Base-by-base conservation (phyloP, 2,113 vertebrate species). In the Chamaetylas fuelleborni region DNA sequence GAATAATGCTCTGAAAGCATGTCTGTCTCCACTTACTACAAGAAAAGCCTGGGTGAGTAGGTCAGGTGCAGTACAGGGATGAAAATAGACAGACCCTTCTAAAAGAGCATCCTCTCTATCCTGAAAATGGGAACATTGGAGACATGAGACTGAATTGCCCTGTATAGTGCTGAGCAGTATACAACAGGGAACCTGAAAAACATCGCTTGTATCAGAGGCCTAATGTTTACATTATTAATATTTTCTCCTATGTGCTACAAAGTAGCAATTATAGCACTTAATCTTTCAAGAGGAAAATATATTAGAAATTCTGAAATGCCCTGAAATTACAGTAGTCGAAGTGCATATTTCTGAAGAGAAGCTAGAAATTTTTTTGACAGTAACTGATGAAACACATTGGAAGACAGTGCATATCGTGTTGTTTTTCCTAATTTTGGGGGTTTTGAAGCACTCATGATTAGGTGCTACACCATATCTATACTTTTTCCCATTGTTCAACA, bases 1-100 rank as follows among this genome's bases (percentile, higher is more conserved):
- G 62, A 92, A 92, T 90, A 93, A 85, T 76, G 33, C 43, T 64
- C 70, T 94, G 53, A 90, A 94, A 93, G 79, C 57, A 62, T 88
- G 43, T 78, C 42, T 60, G 17, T 62, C 78, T 93, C 70, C 48
- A 43, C 71, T 92, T 90, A 47, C 70, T 64, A 10, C 26, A 54
- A 42, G 11, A 84, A 90, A 92, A 95, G 42, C 31, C 60, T 71
- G 34, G 19, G 23, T 90, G 78, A 67, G 85, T 24, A 87, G 78
- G 53, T 81, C 79, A 79, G 69, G 56, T 67, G 16, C 38, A 79
- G 20, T 42, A 24, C 1, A 56, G 57, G 15, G 38, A 67, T 47
- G 38, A 92, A 95, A 94, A 85, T 2, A 91, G 54, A 31, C 28
- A 83, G 88, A 36, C 15, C 10, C 12, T 17, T 53, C 26, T 81